These are phyloP conservation scores for Drosophila trapezifrons DNA, from an alignment of 1,140 invertebrate genomes.

Conservation along the genomic window DNA sequence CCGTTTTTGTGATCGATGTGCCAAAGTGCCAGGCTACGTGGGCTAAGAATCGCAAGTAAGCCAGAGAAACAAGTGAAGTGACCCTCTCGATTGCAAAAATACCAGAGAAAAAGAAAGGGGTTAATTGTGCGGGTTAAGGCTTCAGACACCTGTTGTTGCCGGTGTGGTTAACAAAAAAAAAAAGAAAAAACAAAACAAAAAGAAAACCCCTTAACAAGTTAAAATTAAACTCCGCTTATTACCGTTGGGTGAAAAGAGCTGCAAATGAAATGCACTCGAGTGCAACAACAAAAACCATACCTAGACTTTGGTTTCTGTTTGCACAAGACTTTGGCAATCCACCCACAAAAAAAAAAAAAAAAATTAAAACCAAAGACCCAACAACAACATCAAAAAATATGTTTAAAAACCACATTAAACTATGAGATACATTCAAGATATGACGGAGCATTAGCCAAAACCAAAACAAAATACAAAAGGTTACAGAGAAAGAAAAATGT, in stretches of 20 bases:
- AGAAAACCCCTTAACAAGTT: not conserved
- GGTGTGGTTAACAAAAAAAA: slow-evolving; percentile 16
- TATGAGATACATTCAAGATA: slow-evolving; percentile 26
- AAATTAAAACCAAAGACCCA: not conserved
- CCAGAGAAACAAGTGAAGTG: slow-evolving; percentile 35
- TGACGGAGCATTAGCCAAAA: not conserved
- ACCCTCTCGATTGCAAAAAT: not conserved
- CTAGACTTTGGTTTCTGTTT: slow-evolving; percentile 9
- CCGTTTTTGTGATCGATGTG: slow-evolving; percentile 37
- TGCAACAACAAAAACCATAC: slow-evolving; percentile 40
- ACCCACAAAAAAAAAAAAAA: slow-evolving; percentile 10
- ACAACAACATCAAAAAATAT: not conserved
- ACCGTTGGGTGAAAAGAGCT: slow-evolving; percentile 12
- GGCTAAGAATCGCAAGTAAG: slow-evolving; percentile 55
- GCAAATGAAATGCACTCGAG: slow-evolving; percentile 59
- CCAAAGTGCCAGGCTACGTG: slow-evolving; percentile 47
- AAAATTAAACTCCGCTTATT: slow-evolving; percentile 9
- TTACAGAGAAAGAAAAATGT: not conserved
- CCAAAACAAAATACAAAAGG: slow-evolving; percentile 11
- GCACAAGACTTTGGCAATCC: slow-evolving; percentile 16
- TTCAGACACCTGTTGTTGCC: slow-evolving; percentile 28
- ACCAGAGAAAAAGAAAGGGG: not conserved
- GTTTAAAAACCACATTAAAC: slow-evolving; percentile 10
- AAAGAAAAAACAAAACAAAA: slow-evolving; percentile 6
- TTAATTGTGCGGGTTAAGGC: slow-evolving; percentile 23